Evolutionary conservation across 2,113 vertebrate species (phyloP), one percentile per base, ranked within the genome.

Genomic region (Fukomys damarensis): DNA sequence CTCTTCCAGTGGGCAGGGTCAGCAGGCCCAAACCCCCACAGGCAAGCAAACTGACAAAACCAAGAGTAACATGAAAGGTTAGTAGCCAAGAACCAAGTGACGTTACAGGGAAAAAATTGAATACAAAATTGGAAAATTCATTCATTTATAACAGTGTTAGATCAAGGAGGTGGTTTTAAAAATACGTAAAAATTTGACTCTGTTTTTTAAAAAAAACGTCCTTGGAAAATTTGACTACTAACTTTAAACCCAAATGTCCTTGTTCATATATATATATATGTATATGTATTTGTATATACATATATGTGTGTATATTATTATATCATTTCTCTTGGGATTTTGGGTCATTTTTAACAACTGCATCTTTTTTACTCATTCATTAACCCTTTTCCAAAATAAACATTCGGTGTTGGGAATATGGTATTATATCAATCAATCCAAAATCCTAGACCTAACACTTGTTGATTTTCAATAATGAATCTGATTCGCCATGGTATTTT

Each of bases 31-130:
- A 99, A 99, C 99, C 99, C 99, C 99, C 99, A 99, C 99, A 99
- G 99, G 99, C 99, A 99, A 99, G 99, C 99, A 99, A 99, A 99
- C 99, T 99, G 99, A 99, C 99, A 99, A 99, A 99, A 99, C 99
- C 99, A 99, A 99, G 99, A 99, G 99, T 99, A 99, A 99, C 99
- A 99, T 99, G 99, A 99, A 99, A 99, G 99, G 99, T 99, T 99
- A 99, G 99, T 99, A 99, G 99, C 99, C 99, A 99, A 99, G 99
- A 99, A 99, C 99, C 99, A 99, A 99, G 99, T 99, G 99, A 99
- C 99, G 99, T 99, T 98, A 98, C 97, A 98, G 98, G 98, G 97
- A 98, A 98, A 96, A 98, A 98, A 98, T 98, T 97, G 97, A 98
- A 97, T 95, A 98, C 98, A 97, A 98, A 99, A 99, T 99, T 99